Evolutionary conservation across 1,140 invertebrate genomes (phyloP), one percentile per base, ranked within the genome.

Genomic region (Hyphantria cunea): DNA sequence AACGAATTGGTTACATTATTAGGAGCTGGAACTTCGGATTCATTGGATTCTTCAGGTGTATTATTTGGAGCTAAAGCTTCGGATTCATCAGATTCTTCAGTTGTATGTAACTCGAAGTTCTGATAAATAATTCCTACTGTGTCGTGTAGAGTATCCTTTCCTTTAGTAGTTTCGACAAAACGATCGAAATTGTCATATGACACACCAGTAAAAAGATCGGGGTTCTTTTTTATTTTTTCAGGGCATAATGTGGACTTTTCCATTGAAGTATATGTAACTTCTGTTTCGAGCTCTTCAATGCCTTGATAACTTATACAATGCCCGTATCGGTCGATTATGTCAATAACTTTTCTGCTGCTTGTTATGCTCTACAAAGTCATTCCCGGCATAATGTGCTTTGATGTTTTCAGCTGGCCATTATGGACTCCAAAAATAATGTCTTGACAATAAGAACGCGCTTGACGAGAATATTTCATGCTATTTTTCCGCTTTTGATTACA

Each of bases 321-420:
- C 34, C 72, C 82, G 66, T 70, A 78, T 70, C 58, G 63, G 71
- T 80, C 77, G 12, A 80, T 53, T 32, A 76, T 65, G 9, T 76
- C 58, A 0, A 76, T 31, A 11, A 73, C 54, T 65, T 80, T 84
- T 42, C 69, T 64, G 45, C 83, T 82, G 41, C 72, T 86, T 14
- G 80, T 78, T 17, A 85, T 41, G 66, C 79, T 85, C 59, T 84
- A 81, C 12, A 81, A 10, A 15, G 80, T 63, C 47, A 83, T 69
- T 4, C 77, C 77, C 8, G 83, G 49, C 47, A 42, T 70, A 9
- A 80, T 79, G 34, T 82, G 78, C 63, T 82, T 78, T 6, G 52
- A 66, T 3, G 76, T 71, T 67, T 81, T 82, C 12, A 80, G 34
- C 9, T 0, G 33, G 8, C 78, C 78, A 69, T 78, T 73, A 45